Evolutionary conservation across 2,888 invertebrate species (phyloP).

Genomic region (Ichneumoninae sp.): DNA sequence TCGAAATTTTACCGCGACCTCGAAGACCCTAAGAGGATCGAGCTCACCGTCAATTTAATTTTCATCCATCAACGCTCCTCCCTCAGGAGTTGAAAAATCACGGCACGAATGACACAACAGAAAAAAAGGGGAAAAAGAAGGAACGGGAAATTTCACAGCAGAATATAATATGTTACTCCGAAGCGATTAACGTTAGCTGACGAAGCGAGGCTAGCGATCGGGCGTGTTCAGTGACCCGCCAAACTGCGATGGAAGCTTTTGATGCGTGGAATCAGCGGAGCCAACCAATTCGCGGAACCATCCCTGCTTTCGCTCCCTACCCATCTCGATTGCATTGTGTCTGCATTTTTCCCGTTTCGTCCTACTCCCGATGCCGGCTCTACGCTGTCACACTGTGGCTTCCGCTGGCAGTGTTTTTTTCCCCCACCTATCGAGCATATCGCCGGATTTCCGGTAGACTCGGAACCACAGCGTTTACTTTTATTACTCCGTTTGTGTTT

Average conservation of each 20-base stretch:
- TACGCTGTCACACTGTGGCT: constrained; percentile 40
- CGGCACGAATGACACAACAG: neutral
- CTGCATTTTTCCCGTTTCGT: constrained; percentile 37
- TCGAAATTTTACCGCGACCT: neutral
- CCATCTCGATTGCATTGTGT: constrained; percentile 55
- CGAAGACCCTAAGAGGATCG: neutral
- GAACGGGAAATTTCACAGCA: constrained; percentile 1
- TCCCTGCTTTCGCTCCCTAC: constrained; percentile 16
- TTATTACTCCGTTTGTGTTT: neutral
- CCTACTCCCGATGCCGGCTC: constrained; percentile 16
- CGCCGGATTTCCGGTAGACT: constrained; percentile 42
- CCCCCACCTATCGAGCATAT: constrained; percentile 15
- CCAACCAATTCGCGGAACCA: constrained; percentile 56
- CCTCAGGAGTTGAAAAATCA: constrained; percentile 38
- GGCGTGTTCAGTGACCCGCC: constrained; percentile 65
- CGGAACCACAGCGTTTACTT: constrained; percentile 9
- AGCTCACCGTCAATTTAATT: constrained; percentile 8
- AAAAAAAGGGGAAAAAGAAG: constrained; percentile 7
- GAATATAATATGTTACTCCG: constrained; percentile 61
- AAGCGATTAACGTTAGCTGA: constrained; percentile 64
- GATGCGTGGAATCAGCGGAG: constrained; percentile 49
- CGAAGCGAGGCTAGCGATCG: constrained; percentile 63
- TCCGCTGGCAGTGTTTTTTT: constrained; percentile 16
- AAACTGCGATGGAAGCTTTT: constrained; percentile 48
- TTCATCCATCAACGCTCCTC: neutral